These are phyloP conservation scores for Xiphorhynchus elegans DNA, from an alignment of 2,113 vertebrate genomes.

Conservation along the genomic window DNA sequence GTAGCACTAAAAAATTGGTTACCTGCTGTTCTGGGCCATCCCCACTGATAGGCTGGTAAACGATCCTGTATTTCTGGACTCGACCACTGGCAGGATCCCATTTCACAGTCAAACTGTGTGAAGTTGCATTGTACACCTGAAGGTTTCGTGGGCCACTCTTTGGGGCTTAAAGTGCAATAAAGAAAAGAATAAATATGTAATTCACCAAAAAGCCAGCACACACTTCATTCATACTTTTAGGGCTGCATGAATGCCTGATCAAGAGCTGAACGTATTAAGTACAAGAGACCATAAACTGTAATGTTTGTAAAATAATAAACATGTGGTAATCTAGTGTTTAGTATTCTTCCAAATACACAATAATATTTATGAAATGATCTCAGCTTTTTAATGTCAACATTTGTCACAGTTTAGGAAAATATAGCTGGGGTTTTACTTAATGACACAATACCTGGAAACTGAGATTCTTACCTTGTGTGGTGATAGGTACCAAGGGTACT, in stretches of 20 bases:
- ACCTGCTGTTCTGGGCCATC: constrained; percentile 81
- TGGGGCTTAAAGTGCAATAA: constrained; percentile 71
- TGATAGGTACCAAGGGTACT: constrained; percentile 79
- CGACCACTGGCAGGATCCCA: constrained; percentile 90
- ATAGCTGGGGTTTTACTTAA: background rate
- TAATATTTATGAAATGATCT: background rate
- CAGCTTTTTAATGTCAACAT: background rate
- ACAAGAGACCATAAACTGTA: background rate
- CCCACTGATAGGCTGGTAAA: constrained; percentile 79
- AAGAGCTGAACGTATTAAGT: background rate
- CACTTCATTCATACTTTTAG: background rate
- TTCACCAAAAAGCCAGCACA: background rate
- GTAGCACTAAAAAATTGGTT: constrained; percentile 18
- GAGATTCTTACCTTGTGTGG: constrained; percentile 81
- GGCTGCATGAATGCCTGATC: background rate
- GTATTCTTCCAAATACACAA: background rate
- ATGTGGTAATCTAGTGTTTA: background rate
- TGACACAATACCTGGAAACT: constrained; percentile 6
- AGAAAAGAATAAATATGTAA: background rate
- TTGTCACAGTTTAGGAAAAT: background rate
- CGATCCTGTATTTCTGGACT: constrained; percentile 88
- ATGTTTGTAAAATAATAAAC: constrained; percentile 21
- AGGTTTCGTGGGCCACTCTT: constrained; percentile 88
- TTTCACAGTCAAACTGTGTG: constrained; percentile 84
- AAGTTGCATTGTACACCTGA: constrained; percentile 90